Evolutionary conservation across 2,113 vertebrate species (phyloP), one percentile per base, ranked within the genome.

Genomic region (Uria aalge): DNA sequence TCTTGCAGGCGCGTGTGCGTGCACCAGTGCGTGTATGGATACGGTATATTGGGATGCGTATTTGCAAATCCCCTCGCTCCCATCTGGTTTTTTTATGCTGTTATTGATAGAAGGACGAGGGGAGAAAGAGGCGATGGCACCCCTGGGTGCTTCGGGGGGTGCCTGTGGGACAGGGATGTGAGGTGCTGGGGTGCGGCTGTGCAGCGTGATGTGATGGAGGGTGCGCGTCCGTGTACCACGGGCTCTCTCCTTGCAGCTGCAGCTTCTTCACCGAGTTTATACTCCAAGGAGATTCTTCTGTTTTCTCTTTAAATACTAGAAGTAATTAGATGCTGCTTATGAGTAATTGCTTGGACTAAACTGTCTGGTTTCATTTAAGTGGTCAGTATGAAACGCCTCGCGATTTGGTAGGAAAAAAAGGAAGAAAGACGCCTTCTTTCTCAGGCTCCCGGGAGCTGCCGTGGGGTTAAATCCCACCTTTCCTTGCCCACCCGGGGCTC

Each of bases 281-380:
- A 75, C 38, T 92, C 82, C 57, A 56, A 92, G 71, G 92, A 92
- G 69, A 72, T 87, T 88, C 60, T 85, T 81, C 41, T 87, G 5
- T 94, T 88, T 96, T 93, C 88, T 83, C 80, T 93, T 90, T 74
- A 94, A 96, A 95, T 92, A 71, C 88, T 94, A 94, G 36, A 84
- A 71, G 92, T 85, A 96, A 95, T 96, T 91, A 92, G 92, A 94
- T 53, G 72, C 62, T 88, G 71, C 85, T 85, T 73, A 59, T 94
- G 93, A 95, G 79, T 89, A 94, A 91, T 92, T 4, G 9, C 88
- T 94, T 63, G 91, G 57, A 90, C 86, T 88, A n/a, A 96, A 78
- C 77, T 81, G 75, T 79, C 94, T 96, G 93, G 82, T 92, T 97
- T 96, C 88, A 83, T 91, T 95, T 87, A 96, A 93, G 85, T 63